Evolutionary conservation across 1,140 invertebrate species (phyloP).

Genomic region (Drosophila pandora): DNA sequence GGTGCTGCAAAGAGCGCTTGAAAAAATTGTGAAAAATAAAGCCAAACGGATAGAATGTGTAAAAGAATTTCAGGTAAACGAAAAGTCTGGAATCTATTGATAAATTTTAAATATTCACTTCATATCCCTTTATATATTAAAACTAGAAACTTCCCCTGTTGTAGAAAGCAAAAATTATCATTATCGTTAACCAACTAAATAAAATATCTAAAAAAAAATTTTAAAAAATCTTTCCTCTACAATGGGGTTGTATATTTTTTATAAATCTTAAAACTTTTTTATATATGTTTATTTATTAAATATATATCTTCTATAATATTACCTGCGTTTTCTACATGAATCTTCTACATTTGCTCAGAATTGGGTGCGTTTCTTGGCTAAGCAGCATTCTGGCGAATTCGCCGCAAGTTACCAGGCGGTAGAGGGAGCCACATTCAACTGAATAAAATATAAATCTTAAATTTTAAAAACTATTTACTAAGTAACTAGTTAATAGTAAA

Average conservation of each 20-base stretch:
- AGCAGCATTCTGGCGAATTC: constrained; percentile 14
- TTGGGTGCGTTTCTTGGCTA: constrained; percentile 23
- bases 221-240: too few species aligned
- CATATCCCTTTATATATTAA: too few species aligned
- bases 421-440: constrained; percentile 6
- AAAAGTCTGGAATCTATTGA: background rate
- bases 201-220: too few species aligned
- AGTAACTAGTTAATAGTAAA: too few species aligned
- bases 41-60: constrained; percentile 14
- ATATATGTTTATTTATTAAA: too few species aligned
- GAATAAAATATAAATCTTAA: background rate
- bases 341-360: constrained; percentile 11
- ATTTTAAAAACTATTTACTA: background rate
- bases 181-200: too few species aligned
- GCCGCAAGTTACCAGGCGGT: background rate
- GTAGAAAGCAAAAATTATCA: too few species aligned
- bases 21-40: constrained; percentile 26
- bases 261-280: background rate
- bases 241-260: background rate
- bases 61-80: constrained; percentile 9
- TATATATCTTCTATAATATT: background rate
- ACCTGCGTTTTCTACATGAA: constrained; percentile 7
- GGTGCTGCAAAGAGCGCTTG: constrained; percentile 60
- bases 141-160: too few species aligned
- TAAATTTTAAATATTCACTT: too few species aligned